Base-by-base conservation (phyloP, 2,888 invertebrate species). In the Furcula furcula region DNA sequence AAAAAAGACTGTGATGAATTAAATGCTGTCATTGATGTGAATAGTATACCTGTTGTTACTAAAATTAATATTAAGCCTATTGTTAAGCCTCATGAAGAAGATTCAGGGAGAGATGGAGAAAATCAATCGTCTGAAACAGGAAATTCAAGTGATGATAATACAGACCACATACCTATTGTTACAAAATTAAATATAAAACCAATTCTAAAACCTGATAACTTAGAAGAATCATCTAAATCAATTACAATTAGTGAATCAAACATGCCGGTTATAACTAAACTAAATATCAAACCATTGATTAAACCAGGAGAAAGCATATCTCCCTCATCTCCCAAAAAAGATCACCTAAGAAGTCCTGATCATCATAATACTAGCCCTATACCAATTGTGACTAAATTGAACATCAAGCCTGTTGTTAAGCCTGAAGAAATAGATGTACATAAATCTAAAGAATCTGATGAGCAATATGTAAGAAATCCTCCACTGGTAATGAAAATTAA, bases 131-230 rank as follows among this genome's bases (percentile, higher is more conserved):
- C 84, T 48, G 86, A 86, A 69, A 85, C 84, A 54, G 79, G 81
- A 42, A 85, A 75, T 54, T 86, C 87, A 41, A 86, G 85, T 73
- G 86, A 88, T 74, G 87, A 87, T 36, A 85, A 87, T 64, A 62
- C 62, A 44, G 86, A 85, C 54, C 66, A 79, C 42, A 83, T 87
- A 76, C 87, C 87, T 47, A 61, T 84, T 59, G 78, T 86, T 42
- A 89, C 90, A 50, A 91, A 91, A 75, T 67, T 91, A 29, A 91
- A 90, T 44, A 91, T 91, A 42, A 91, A 91, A 74, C 91, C 91
- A 2, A 77, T 91, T 38, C 46, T 80, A 29, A 86, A 79, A 60
- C 87, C 86, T 38, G 68, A 56, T 55, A 76, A 76, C 14, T 26
- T 40, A n/a, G 67, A 77, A 28, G 76, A 75, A 31, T 45, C 58